Conservation (phyloP, 1,140 invertebrate species). For the Drosophila parabipectinata region DNA sequence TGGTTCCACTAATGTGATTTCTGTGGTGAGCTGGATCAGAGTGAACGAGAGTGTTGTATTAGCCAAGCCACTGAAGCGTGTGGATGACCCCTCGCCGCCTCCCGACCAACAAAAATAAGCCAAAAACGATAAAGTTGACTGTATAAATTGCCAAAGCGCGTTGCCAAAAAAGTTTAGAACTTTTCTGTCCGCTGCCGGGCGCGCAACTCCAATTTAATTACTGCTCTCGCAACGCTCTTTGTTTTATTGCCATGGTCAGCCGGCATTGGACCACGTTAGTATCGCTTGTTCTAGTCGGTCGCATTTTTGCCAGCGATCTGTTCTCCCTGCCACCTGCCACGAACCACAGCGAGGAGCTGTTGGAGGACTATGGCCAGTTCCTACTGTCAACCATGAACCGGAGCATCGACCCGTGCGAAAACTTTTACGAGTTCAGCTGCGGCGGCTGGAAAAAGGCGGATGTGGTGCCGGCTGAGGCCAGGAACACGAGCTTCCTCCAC, state of each 20-base stretch:
- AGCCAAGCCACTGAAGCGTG: slow-evolving; percentile 62
- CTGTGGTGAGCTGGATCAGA: slow-evolving; percentile 51
- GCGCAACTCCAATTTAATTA: slow-evolving; percentile 36
- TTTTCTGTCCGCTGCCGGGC: slow-evolving; percentile 49
- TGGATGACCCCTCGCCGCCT: background rate
- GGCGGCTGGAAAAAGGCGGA: slow-evolving; percentile 85
- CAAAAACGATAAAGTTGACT: slow-evolving; percentile 7
- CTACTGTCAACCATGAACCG: slow-evolving; percentile 67
- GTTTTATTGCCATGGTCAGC: slow-evolving; percentile 32
- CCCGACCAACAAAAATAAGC: background rate
- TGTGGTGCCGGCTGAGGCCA: slow-evolving; percentile 80
- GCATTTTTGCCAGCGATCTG: slow-evolving; percentile 31
- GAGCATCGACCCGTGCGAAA: slow-evolving; percentile 88
- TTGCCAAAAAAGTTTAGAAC: slow-evolving; percentile 71
- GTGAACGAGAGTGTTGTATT: slow-evolving; percentile 21
- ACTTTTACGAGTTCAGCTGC: slow-evolving; percentile 90
- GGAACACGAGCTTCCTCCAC: slow-evolving; percentile 63
- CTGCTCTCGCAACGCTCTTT: slow-evolving; percentile 8
- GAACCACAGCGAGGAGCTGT: slow-evolving; percentile 61
- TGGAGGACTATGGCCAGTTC: slow-evolving; percentile 64
- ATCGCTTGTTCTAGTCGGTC: slow-evolving; percentile 4
- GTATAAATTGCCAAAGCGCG: slow-evolving; percentile 64
- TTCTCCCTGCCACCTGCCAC: slow-evolving; percentile 40
- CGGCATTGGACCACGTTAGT: slow-evolving; percentile 60
- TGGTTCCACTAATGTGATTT: slow-evolving; percentile 63